Percentiles rank a stretch among this genome's conserved stretches.
These are phyloP conservation scores for Calliopum simillimum DNA, from an alignment of 2,888 invertebrate species.

Conservation along the genomic window DNA sequence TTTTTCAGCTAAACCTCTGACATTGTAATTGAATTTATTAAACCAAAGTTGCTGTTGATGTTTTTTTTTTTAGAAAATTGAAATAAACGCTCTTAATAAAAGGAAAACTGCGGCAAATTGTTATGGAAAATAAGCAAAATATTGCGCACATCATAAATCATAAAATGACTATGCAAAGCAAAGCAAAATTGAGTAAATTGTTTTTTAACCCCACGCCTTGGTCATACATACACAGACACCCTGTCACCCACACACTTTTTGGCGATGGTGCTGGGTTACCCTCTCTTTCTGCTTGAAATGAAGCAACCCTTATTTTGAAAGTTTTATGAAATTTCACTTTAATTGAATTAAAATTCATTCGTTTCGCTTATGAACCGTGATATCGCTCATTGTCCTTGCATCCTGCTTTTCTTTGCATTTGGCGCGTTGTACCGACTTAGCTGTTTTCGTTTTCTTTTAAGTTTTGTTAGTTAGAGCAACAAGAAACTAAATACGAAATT, in stretches of 20 bases:
- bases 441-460: too few species aligned
- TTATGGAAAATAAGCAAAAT: slow-evolving; percentile 6
- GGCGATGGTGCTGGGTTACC: not conserved
- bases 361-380: slow-evolving; percentile 60
- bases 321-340: slow-evolving; percentile 59
- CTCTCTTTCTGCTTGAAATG: not conserved
- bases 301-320: not conserved
- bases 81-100: not conserved
- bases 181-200: slow-evolving; percentile 22
- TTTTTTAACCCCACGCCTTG: not conserved
- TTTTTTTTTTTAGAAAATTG: slow-evolving; percentile 9
- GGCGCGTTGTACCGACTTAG: too few species aligned
- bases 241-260: not conserved
- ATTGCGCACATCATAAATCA: slow-evolving; percentile 26
- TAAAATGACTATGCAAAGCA: slow-evolving; percentile 26
- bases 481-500: too few species aligned
- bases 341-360: slow-evolving; percentile 66
- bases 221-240: not conserved
- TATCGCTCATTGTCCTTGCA: slow-evolving; percentile 36
- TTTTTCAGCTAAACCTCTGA: not conserved
- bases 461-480: too few species aligned
- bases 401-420: too few species aligned
- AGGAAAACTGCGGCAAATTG: not conserved
- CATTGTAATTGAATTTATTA: slow-evolving; percentile 24
- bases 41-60: not conserved